A percentile compares a stretch with the other conserved stretches of the same genome.
These are phyloP conservation scores for Cotesia congregata DNA, from an alignment of 2,888 invertebrate species.

Conservation along the genomic window DNA sequence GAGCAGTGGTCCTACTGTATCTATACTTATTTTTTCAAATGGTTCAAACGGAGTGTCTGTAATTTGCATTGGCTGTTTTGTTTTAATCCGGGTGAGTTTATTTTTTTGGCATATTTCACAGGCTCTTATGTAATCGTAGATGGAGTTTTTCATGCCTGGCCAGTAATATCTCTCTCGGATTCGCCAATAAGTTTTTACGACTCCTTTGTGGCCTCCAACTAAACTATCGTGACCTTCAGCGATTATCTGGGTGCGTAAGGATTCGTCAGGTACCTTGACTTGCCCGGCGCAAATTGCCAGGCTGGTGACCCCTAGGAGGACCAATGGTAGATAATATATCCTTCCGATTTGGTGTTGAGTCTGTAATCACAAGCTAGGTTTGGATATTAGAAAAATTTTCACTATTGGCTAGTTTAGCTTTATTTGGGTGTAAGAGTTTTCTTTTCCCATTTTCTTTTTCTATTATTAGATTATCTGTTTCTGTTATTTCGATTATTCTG, in stretches of 20 bases:
- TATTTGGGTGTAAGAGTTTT: too few species aligned
- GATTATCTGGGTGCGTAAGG: conserved; percentile 29
- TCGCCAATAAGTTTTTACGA: conserved; percentile 44
- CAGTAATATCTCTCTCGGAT: conserved; percentile 35
- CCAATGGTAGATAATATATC: too few species aligned
- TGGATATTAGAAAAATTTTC: too few species aligned
- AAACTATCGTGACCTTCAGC: conserved; percentile 41
- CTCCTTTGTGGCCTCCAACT: conserved; percentile 49
- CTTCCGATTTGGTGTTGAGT: too few species aligned
- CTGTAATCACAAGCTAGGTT: too few species aligned
- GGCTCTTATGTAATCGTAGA: conserved; percentile 30
- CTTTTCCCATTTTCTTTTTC: too few species aligned
- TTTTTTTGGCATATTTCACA: conserved; percentile 43
- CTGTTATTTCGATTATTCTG: too few species aligned
- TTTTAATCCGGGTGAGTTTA: conserved; percentile 37
- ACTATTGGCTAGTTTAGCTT: too few species aligned
- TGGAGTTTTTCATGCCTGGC: background rate
- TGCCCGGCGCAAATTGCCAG: too few species aligned
- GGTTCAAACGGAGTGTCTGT: conserved; percentile 41
- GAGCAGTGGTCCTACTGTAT: conserved; percentile 39
- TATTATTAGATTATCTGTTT: too few species aligned
- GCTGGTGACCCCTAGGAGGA: too few species aligned
- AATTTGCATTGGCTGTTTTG: conserved; percentile 43
- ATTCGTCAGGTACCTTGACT: background rate
- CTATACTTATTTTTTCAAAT: conserved; percentile 44